Percentiles rank a stretch among this genome's conserved stretches.
These are phyloP conservation scores for Antechinus stuartii DNA, from an alignment of 2,113 vertebrate genomes.

Conservation along the genomic window DNA sequence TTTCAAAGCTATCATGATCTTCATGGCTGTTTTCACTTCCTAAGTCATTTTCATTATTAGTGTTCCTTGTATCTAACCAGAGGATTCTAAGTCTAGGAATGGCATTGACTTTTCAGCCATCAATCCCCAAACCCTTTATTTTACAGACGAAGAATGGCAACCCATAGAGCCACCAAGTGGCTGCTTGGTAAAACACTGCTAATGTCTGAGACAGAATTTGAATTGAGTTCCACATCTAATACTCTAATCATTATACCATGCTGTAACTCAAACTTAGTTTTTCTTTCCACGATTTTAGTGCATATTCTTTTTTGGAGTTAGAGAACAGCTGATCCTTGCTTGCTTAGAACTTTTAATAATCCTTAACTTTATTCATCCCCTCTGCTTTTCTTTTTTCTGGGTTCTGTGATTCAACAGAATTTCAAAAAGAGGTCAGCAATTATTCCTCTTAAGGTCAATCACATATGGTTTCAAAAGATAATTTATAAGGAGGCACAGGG, in stretches of 20 bases:
- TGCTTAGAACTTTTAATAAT: slow-evolving; percentile 46
- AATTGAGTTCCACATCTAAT: not conserved
- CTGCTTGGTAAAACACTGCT: not conserved
- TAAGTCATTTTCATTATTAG: not conserved
- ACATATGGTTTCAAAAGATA: not conserved
- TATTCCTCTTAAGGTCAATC: slow-evolving; percentile 16
- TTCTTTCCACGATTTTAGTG: slow-evolving; percentile 2
- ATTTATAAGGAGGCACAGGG: not conserved
- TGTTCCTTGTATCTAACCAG: not conserved
- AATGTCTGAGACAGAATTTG: not conserved
- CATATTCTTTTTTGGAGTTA: slow-evolving; percentile 6
- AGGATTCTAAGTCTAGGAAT: not conserved
- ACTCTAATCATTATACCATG: not conserved
- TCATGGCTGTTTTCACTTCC: not conserved
- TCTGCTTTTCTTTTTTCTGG: slow-evolving; percentile 5
- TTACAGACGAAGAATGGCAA: not conserved
- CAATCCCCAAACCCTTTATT: not conserved
- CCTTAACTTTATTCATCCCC: slow-evolving; percentile 38
- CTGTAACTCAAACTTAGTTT: slow-evolving; percentile 7
- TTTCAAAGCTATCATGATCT: not conserved
- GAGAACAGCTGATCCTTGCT: not conserved
- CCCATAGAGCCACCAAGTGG: not conserved
- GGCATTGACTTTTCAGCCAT: not conserved
- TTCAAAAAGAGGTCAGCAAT: not conserved
- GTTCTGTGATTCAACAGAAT: slow-evolving; percentile 28